Conservation (phyloP, 1,140 invertebrate species). For the Amphibalanus amphitrite region DNA sequence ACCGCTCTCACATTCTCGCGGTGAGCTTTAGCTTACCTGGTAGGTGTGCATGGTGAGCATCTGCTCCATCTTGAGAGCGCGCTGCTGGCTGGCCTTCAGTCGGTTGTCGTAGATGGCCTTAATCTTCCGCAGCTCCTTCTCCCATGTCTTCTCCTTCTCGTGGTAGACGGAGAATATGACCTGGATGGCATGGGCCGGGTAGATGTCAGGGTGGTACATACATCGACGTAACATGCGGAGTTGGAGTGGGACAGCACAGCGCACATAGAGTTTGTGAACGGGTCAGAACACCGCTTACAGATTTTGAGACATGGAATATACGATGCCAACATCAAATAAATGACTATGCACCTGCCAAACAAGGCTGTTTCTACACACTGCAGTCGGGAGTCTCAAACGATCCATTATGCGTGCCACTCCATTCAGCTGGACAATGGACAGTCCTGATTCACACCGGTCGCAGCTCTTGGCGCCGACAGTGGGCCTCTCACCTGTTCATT, state of each 20-base stretch:
- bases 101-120: slow-evolving; percentile 48
- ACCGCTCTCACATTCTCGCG: too few species aligned
- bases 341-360: too few species aligned
- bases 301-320: not conserved
- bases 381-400: too few species aligned
- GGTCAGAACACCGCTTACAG: not conserved
- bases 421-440: too few species aligned
- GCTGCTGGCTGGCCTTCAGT: slow-evolving; percentile 44
- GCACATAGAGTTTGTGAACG: too few species aligned
- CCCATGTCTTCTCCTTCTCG: slow-evolving; percentile 43
- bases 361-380: too few species aligned
- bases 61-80: slow-evolving; percentile 46
- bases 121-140: slow-evolving; percentile 36
- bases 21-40: slow-evolving; percentile 24
- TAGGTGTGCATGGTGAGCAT: slow-evolving; percentile 52
- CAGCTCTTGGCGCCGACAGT: too few species aligned
- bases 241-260: too few species aligned
- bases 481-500: slow-evolving; percentile 60
- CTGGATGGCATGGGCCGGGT: not conserved
- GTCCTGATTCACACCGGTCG: too few species aligned
- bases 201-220: too few species aligned
- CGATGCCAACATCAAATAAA: slow-evolving; percentile 8
- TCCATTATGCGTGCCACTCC: too few species aligned
- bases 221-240: too few species aligned
- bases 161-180: slow-evolving; percentile 33